Evolutionary conservation across 2,888 invertebrate species (phyloP), one percentile per base, ranked within the genome.

Genomic region (Eueremaeus valkanovi): DNA sequence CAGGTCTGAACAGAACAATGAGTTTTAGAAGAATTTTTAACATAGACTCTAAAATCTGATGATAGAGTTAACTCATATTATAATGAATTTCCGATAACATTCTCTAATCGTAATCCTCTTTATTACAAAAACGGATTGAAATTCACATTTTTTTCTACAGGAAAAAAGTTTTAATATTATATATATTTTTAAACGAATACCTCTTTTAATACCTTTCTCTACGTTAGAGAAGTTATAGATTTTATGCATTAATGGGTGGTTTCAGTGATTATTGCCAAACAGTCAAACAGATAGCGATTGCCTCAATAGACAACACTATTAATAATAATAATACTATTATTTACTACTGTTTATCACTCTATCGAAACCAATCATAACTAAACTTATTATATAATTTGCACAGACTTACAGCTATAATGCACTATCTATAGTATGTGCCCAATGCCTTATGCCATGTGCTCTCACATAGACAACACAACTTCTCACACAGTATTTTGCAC

Each of bases 301-400:
- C n/a, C 3, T 29, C 11, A 66, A 40, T 36, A 36, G 66, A 66
- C 36, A 36, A 6, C 61, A 29, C 31, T 5, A 36, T 36, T 66
- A 66, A 66, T 66, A n/a, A n/a, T n/a, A n/a, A n/a, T n/a, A n/a
- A n/a, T 36, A 36, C 66, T 66, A 66, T 66, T 66, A 66, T 66
- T 66, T 66, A 40, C 66, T 66, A 66, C 36, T 66, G 66, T 66
- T 36, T 36, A 66, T 36, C 36, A 21, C 40, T n/a, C n/a, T 36
- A 66, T 66, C 36, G 40, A 66, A 66, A 66, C 66, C 40, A 66
- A 66, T 66, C 36, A 36, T 36, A 66, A 33, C 29, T 31, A 21
- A 31, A n/a, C 3, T 9, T 66, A 36, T 66, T 36, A 66, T 66
- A 66, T 31, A 66, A 33, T 61, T 29, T 29, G 21, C 11, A 21